phyloP scores from a whole-genome alignment of 2,113 vertebrate species.

The Saguinus imperator region DNA sequence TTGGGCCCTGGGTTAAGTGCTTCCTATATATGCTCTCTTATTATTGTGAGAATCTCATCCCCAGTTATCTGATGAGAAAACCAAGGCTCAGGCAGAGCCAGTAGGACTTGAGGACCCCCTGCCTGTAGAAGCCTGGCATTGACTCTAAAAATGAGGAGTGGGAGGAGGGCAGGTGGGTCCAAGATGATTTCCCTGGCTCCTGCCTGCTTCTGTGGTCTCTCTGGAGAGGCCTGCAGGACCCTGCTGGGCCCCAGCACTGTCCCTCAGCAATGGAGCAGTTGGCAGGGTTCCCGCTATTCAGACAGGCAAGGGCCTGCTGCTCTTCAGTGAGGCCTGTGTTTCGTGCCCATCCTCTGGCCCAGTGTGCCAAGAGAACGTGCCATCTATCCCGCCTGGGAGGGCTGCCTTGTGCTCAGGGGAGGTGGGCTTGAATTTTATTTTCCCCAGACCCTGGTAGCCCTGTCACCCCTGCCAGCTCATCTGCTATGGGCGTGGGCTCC shows the following conservation, averaged over 20 bases:
- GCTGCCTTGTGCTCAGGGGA: slow-evolving; percentile 90
- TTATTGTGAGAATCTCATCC: neutral
- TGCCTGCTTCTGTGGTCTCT: neutral
- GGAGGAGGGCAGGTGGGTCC: neutral
- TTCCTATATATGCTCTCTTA: accelerated
- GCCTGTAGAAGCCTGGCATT: neutral
- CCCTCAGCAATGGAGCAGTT: slow-evolving; percentile 65
- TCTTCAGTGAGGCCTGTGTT: slow-evolving; percentile 74
- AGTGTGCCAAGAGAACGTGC: slow-evolving; percentile 79
- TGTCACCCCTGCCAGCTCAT: slow-evolving; percentile 82
- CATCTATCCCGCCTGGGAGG: slow-evolving; percentile 84
- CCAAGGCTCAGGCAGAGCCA: neutral
- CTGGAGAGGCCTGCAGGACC: neutral
- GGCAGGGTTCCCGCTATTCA: slow-evolving; percentile 72
- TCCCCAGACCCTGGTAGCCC: too few species aligned
- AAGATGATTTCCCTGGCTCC: accelerated
- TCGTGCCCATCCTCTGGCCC: slow-evolving; percentile 74
- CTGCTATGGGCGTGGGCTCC: slow-evolving; percentile 87
- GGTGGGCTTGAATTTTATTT: slow-evolving; percentile 94
- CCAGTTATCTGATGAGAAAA: neutral
- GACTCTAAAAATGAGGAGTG: neutral
- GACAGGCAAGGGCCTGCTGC: slow-evolving; percentile 73
- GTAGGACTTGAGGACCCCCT: neutral
- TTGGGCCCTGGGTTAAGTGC: neutral
- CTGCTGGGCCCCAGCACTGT: neutral